phyloP scores from a whole-genome alignment of 2,888 invertebrate genomes.

The Philaethria dido region DNA sequence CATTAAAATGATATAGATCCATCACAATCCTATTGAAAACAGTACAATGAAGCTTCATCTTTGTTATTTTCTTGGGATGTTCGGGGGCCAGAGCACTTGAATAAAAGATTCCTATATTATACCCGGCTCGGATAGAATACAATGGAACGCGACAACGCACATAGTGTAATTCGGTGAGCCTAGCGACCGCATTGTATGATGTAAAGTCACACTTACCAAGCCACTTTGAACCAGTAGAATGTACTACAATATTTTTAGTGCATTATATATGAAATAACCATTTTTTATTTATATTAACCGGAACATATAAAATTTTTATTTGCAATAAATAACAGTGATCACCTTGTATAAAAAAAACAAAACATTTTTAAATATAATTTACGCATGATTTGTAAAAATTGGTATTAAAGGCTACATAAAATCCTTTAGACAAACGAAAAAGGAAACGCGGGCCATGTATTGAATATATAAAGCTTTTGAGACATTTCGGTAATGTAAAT shows the following conservation, averaged over 20 bases:
- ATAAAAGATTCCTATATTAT: slow-evolving; percentile 82
- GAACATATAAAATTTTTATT: not conserved
- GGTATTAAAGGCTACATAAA: not conserved
- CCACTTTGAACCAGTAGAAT: slow-evolving; percentile 32
- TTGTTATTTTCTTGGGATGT: slow-evolving; percentile 76
- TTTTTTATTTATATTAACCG: not conserved
- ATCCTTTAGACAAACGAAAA: not conserved
- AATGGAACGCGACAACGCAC: slow-evolving; percentile 74
- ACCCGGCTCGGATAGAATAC: slow-evolving; percentile 64
- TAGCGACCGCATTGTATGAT: slow-evolving; percentile 68
- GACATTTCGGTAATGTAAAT: slow-evolving; percentile 14
- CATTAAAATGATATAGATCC: slow-evolving; percentile 57
- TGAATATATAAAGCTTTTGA: not conserved
- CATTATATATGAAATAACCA: not conserved
- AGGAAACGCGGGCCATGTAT: not conserved
- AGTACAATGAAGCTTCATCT: slow-evolving; percentile 76
- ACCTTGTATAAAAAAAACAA: no score
- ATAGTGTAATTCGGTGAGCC: slow-evolving; percentile 71
- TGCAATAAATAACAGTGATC: not conserved
- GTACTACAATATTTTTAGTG: slow-evolving; percentile 6
- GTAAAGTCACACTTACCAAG: slow-evolving; percentile 40
- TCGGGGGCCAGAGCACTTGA: slow-evolving; percentile 75
- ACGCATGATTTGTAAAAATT: no score
- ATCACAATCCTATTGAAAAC: slow-evolving; percentile 75
- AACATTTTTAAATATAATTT: no score